Conservation (phyloP, 37 sponge, comb jelly and placozoan genomes). For the Haliclona indistincta region DNA sequence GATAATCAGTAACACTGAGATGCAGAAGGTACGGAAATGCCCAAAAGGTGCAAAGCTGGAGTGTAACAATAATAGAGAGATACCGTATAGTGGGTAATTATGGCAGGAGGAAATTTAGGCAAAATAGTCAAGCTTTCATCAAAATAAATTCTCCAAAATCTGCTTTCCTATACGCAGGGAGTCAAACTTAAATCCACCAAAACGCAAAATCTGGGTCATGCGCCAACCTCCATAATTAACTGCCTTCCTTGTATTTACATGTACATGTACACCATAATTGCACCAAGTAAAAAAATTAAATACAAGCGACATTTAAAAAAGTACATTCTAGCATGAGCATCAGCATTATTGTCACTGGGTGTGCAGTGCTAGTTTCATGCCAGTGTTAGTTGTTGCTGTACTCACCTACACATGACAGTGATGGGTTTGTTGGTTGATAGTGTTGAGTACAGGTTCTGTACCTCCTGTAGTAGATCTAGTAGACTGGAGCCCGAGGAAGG, state of each 20-base stretch:
- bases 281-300: neutral
- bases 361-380: too few relatives aligned
- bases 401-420: slow-evolving; percentile 82
- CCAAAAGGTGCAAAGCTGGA: too few relatives aligned
- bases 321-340: neutral
- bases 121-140: too few relatives aligned
- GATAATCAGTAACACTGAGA: neutral
- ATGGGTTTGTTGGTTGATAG: slow-evolving; percentile 61
- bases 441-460: slow-evolving; percentile 70
- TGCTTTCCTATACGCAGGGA: too few relatives aligned
- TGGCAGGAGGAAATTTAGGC: too few relatives aligned
- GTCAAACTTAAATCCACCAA: too few relatives aligned
- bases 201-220: too few relatives aligned
- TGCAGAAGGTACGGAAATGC: neutral
- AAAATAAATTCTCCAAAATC: too few relatives aligned
- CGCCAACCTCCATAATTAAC: neutral
- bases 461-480: slow-evolving; percentile 81
- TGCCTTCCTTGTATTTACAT: slow-evolving; percentile 3
- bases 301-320: neutral
- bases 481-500: slow-evolving; percentile 64
- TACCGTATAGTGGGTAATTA: too few relatives aligned
- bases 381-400: too few relatives aligned
- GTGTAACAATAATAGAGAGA: too few relatives aligned
- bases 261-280: slow-evolving; percentile 1
- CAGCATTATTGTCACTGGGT: neutral